phyloP scores from a whole-genome alignment of 2,113 vertebrate species.

The Hippocampus guttulatus region DNA sequence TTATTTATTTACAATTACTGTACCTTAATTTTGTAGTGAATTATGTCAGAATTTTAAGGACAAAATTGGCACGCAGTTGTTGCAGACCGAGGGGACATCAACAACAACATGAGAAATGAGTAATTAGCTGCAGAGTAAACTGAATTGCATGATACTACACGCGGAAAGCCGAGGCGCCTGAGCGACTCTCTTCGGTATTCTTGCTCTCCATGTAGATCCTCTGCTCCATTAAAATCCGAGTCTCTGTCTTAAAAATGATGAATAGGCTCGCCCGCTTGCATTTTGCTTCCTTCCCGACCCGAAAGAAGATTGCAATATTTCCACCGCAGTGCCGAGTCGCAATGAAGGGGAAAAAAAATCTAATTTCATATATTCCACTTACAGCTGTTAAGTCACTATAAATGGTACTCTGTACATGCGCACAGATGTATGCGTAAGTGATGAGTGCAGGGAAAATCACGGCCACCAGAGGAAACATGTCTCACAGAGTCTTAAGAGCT shows the following conservation, averaged over 20 bases:
- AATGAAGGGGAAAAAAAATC: constrained; percentile 51
- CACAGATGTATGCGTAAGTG: constrained; percentile 40
- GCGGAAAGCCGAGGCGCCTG: constrained; percentile 2
- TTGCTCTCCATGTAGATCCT: constrained; percentile 22
- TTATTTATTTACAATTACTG: not conserved
- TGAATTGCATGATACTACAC: not conserved
- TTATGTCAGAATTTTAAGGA: not conserved
- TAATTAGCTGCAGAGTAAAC: constrained; percentile 6
- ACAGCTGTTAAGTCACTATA: constrained; percentile 39
- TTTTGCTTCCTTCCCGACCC: constrained; percentile 27
- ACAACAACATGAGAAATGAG: not conserved
- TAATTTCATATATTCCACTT: constrained; percentile 58
- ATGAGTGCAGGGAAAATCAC: constrained; percentile 44
- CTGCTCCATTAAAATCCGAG: constrained; percentile 14
- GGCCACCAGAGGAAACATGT: constrained; percentile 55
- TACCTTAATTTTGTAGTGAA: not conserved
- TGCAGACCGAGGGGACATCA: not conserved
- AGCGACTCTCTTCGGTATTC: constrained; percentile 3
- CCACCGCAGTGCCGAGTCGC: constrained; percentile 31
- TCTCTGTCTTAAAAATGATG: constrained; percentile 26
- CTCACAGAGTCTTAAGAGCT: constrained; percentile 59
- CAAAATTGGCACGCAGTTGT: not conserved
- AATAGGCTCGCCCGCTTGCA: constrained; percentile 6
- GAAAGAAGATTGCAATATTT: constrained; percentile 46
- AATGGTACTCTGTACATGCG: constrained; percentile 20